These are phyloP conservation scores for Fulica atra DNA, from an alignment of 2,113 vertebrate species.

Conservation along the genomic window DNA sequence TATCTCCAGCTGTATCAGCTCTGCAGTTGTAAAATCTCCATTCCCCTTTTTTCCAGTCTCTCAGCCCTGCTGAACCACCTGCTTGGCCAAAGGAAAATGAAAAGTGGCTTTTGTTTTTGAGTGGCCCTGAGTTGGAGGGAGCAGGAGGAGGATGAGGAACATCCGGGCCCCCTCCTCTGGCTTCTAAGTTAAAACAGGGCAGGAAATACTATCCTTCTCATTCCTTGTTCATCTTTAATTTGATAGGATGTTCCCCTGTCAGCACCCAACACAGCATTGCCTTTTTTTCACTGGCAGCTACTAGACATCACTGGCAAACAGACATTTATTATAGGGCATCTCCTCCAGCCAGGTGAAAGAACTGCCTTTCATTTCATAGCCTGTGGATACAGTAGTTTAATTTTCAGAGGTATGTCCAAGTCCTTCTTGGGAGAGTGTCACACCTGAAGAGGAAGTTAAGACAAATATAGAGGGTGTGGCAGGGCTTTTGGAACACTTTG, in stretches of 20 bases:
- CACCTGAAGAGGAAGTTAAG: not conserved
- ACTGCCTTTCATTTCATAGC: not conserved
- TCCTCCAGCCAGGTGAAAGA: not conserved
- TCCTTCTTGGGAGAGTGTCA: not conserved
- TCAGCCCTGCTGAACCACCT: not conserved
- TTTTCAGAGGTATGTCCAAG: not conserved
- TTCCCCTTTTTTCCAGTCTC: not conserved
- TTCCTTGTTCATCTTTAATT: not conserved
- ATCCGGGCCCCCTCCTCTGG: not conserved
- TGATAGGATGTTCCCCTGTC: not conserved
- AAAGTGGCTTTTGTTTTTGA: not conserved
- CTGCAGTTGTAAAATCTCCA: not conserved
- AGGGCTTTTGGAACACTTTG: not conserved
- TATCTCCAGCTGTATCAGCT: constrained; percentile 13
- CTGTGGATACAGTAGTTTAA: not conserved
- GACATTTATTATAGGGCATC: not conserved
- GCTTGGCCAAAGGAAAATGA: not conserved
- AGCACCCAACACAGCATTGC: not conserved
- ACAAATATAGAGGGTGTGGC: not conserved
- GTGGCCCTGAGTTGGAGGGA: not conserved
- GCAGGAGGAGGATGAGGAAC: not conserved
- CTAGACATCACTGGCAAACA: fast-evolving
- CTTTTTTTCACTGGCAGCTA: not conserved
- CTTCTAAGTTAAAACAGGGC: not conserved
- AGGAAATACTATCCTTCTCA: not conserved